Conservation (phyloP, 2,888 invertebrate genomes). For the Pilophorus perplexus region DNA sequence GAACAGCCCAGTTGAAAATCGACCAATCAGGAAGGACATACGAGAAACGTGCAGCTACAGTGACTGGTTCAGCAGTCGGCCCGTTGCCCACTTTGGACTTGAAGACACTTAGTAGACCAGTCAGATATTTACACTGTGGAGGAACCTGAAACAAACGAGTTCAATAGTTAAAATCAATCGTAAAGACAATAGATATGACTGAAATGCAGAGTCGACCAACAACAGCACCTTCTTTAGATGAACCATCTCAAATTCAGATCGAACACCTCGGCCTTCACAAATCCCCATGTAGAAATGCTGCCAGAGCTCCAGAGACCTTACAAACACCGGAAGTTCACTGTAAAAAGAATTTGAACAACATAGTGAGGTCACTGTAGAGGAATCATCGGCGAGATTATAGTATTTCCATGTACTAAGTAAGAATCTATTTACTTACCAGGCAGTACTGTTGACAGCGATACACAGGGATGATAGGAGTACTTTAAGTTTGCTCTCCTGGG, state of each 20-base stretch:
- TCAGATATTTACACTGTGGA: conserved; percentile 76
- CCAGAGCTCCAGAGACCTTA: conserved; percentile 79
- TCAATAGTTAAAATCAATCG: neutral
- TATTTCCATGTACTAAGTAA: too few relatives aligned
- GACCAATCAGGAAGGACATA: conserved; percentile 62
- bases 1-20: conserved; percentile 63
- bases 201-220: too few relatives aligned
- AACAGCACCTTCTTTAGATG: conserved; percentile 67
- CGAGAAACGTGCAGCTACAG: conserved; percentile 57
- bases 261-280: conserved; percentile 70
- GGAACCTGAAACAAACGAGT: conserved; percentile 54
- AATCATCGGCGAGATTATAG: too few relatives aligned
- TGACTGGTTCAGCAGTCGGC: conserved; percentile 64
- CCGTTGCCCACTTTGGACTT: conserved; percentile 76
- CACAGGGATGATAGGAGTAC: conserved; percentile 75
- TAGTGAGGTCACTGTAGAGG: too few relatives aligned
- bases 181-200: neutral
- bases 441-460: conserved; percentile 78
- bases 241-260: conserved; percentile 86
- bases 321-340: conserved; percentile 77
- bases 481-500: conserved; percentile 67
- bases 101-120: conserved; percentile 79
- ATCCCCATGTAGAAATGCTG: conserved; percentile 79
- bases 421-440: conserved; percentile 58
- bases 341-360: conserved; percentile 48